A percentile compares a stretch with the other conserved stretches of the same genome.
Conservation (phyloP, 2,888 invertebrate species). For the Ptychoptera albimana region DNA sequence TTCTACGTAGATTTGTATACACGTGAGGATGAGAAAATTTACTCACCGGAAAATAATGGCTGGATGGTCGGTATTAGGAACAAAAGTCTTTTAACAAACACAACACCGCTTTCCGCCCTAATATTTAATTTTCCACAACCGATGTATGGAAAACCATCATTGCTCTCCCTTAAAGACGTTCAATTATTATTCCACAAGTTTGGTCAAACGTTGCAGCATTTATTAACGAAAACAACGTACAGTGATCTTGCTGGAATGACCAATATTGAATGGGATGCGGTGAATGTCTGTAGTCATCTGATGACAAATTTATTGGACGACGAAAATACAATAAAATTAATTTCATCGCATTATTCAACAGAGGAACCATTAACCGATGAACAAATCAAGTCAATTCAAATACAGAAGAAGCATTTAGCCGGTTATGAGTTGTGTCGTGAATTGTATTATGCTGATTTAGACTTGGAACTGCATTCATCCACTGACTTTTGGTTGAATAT, state of each 20-base stretch:
- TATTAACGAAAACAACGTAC: constrained; percentile 67
- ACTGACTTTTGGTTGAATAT: constrained; percentile 71
- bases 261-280: constrained; percentile 89
- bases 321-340: constrained; percentile 36
- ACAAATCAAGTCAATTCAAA: constrained; percentile 43
- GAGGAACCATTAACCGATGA: constrained; percentile 53
- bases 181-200: constrained; percentile 66
- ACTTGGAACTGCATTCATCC: constrained; percentile 63
- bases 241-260: constrained; percentile 71
- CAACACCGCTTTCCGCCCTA: constrained; percentile 61
- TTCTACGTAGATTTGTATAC: constrained; percentile 76
- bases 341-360: constrained; percentile 61
- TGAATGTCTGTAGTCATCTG: constrained; percentile 67
- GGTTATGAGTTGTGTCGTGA: constrained; percentile 66
- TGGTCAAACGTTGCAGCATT: constrained; percentile 73
- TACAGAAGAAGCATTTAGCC: constrained; percentile 54
- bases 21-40: constrained; percentile 40
- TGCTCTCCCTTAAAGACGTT: constrained; percentile 63
- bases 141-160: constrained; percentile 41
- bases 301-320: constrained; percentile 68
- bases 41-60: constrained; percentile 41
- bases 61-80: constrained; percentile 69
- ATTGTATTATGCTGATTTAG: constrained; percentile 65
- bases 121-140: constrained; percentile 70
- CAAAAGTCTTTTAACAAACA: constrained; percentile 43